Percentiles rank a stretch among this genome's conserved stretches.
Conservation (phyloP, 2,113 vertebrate species). For the Probosciger aterrimus region DNA sequence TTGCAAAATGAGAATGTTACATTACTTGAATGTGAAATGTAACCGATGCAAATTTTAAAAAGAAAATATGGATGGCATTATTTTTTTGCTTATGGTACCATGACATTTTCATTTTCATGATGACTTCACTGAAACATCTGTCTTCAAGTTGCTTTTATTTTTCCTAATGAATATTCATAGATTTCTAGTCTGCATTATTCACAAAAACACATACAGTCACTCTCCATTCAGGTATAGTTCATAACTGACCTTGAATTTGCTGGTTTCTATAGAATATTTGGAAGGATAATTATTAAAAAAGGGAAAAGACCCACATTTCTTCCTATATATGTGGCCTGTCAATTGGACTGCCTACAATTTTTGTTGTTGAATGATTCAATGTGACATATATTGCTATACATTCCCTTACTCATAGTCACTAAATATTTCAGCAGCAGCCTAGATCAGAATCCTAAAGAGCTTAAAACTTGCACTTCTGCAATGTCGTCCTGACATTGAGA, state of each 20-base stretch:
- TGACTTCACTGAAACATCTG: neutral
- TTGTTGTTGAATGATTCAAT: neutral
- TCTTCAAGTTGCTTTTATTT: neutral
- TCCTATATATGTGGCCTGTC: neutral
- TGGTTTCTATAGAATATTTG: neutral
- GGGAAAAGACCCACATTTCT: neutral
- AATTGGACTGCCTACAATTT: neutral
- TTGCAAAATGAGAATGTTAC: neutral
- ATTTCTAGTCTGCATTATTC: neutral
- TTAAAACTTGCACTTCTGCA: neutral
- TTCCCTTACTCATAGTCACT: neutral
- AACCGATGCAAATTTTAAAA: neutral
- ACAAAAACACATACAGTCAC: neutral
- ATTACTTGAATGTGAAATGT: neutral
- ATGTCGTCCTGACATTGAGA: neutral
- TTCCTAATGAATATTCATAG: neutral
- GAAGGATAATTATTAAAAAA: neutral
- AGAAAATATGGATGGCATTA: fast-evolving
- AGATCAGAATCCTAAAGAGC: neutral
- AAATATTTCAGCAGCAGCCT: neutral
- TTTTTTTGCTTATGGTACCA: neutral
- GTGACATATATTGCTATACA: neutral
- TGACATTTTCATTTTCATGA: neutral
- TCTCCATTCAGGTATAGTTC: neutral
- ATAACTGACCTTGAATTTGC: neutral